Base-by-base conservation (phyloP, 2,888 invertebrate genomes). In the Nemotelus nigrinus region DNA sequence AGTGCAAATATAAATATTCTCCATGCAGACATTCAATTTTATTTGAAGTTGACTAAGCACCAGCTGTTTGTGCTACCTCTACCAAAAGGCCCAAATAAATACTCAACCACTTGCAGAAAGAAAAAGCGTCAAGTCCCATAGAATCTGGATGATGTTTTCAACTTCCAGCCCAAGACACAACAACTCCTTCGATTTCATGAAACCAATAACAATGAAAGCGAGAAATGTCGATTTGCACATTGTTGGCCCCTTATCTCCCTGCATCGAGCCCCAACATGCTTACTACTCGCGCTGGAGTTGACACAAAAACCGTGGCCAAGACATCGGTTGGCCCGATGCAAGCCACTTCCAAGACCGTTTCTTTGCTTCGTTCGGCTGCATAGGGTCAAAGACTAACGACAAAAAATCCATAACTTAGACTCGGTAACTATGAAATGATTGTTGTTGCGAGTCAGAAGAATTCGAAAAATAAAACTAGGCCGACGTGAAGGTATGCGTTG, bases 391-490 rank as follows among this genome's bases (percentile, higher is more conserved):
- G 7, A 39, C 43, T 63, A 41, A 63, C 7, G 41, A 63, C 3
- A 63, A 25, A 63, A 63, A 4, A 39, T 6, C 39, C 63, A 63
- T 63, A 63, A 63, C 63, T 43, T 63, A 43, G 63, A 5, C 41
- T 41, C 5, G 7, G 47, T 43, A 10, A 8, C 43, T 4, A 44
- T 8, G 3, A 45, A 3, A 47, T 10, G 47, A 65, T 45, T 65
- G n/a, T 65, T 44, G 44, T 65, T 65, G 65, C 47, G 39, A 65
- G 3, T 2, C 63, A 3, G 43, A 10, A 25, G 65, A 45, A 65
- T 65, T 65, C 25, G 45, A 5, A 45, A 65, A 65, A 65, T 65
- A 65, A 63, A 65, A 65, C 65, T 65, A 65, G 65, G 65, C 65
- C 65, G 65, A 47, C 65, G 10, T 41, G 3, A n/a, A 65, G 45